Evolutionary conservation across 2,113 vertebrate species (phyloP), one percentile per base, ranked within the genome.

Genomic region (Rhinolophus sinicus): DNA sequence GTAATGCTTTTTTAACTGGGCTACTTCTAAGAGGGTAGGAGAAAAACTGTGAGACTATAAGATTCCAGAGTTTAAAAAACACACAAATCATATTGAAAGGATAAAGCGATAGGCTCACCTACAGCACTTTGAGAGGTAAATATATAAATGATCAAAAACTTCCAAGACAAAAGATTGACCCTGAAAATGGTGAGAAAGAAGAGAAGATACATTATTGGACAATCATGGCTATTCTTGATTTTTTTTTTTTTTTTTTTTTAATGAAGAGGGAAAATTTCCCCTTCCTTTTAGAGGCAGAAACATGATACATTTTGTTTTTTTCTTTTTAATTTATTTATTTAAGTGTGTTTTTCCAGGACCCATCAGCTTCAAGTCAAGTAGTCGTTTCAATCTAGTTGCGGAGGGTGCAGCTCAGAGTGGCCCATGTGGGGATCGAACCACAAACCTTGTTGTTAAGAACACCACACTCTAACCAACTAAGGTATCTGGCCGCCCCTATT

Each of bases 151-250:
- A 38, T 3, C 24, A 84, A 24, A 4, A 65, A 70, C 60, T 84
- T 80, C 6, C 2, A 60, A 75, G 50, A 64, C 1, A 67, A 2
- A 28, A 76, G 47, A 40, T 67, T 33, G 9, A 30, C 0, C 15
- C 15, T 56, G 5, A 15, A 11, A 70, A 21, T 44, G 1, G 12
- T 78, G 15, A n/a, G 0, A 26, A 40, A 1, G 14, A n/a, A 2
- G 58, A 33, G 7, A 33, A 93, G 30, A 70, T 21, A 26, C 5
- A 65, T 26, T 40, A 8, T 83, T 62, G 18, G 15, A 1, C 2
- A 60, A 8, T 35, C 5, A 73, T 11, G 7, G 7, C 2, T 38
- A 21, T 33, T 12, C 1, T 35, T 52, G 15, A 12, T 73, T 62
- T 65, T 69, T 72, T 69, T 40, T 73, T 62, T 65, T 69, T 72